phyloP scores from a whole-genome alignment of 37 sponge, comb jelly and placozoan species.

The Mnemiopsis leidyi region DNA sequence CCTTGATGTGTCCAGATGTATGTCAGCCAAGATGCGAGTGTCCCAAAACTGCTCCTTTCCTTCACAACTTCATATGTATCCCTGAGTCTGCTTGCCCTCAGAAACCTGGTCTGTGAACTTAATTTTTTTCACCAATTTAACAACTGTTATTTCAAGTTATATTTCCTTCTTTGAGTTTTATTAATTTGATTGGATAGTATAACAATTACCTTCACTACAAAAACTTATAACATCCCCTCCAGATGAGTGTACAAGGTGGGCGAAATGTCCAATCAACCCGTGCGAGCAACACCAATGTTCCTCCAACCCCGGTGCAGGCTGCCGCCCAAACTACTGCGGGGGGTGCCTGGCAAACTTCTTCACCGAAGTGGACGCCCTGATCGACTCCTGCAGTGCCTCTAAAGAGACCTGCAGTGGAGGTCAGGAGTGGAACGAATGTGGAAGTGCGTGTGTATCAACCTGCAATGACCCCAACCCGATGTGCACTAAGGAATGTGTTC shows the following conservation, averaged over 20 bases:
- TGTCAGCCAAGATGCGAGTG: not conserved
- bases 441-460: not conserved
- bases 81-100: not conserved
- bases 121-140: not conserved
- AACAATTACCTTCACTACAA: too few relatives aligned
- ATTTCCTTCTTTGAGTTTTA: too few relatives aligned
- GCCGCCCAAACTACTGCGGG: not conserved
- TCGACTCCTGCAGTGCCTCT: not conserved
- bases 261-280: not conserved
- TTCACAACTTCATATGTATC: not conserved
- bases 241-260: not conserved
- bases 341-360: not conserved
- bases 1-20: not conserved
- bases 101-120: not conserved
- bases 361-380: not conserved
- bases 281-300: not conserved
- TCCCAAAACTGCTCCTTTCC: not conserved
- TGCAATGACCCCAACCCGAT: not conserved
- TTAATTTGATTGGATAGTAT: too few relatives aligned
- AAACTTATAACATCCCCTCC: too few relatives aligned
- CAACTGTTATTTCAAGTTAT: too few relatives aligned
- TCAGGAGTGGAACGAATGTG: not conserved
- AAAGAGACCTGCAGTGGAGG: not conserved
- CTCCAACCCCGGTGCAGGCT: not conserved
- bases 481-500: not conserved